phyloP scores from a whole-genome alignment of 2,888 invertebrate species.

The Minunthozetes semirufus region DNA sequence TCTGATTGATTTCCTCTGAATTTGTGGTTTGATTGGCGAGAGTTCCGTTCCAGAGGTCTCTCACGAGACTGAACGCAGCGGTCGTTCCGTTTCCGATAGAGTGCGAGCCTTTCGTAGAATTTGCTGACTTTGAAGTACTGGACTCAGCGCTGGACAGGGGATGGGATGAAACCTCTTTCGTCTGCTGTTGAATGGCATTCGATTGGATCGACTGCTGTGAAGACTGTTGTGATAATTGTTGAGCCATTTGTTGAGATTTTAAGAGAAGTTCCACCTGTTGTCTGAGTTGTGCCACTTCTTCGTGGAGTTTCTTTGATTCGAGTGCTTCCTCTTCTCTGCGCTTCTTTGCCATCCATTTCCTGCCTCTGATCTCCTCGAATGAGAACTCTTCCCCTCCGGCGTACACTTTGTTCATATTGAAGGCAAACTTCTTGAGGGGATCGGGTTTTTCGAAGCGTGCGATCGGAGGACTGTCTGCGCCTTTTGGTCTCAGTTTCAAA shows the following conservation, averaged over 20 bases:
- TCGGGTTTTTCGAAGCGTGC: constrained; percentile 59
- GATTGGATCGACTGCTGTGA: not conserved
- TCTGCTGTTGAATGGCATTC: not conserved
- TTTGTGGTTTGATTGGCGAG: not conserved
- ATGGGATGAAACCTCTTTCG: not conserved
- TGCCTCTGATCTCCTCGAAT: constrained; percentile 59
- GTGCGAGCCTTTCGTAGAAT: too few relatives aligned
- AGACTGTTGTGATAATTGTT: not conserved
- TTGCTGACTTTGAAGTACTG: not conserved
- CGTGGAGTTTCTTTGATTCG: not conserved
- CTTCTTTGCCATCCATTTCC: constrained; percentile 18
- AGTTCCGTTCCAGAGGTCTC: constrained; percentile 19
- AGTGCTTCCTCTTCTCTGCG: not conserved
- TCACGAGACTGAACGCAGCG: not conserved
- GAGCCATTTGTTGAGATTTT: not conserved
- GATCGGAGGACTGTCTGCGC: constrained; percentile 47
- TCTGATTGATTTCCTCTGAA: not conserved
- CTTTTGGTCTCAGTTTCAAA: constrained; percentile 22
- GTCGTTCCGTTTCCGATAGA: not conserved
- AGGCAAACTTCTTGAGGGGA: constrained; percentile 59
- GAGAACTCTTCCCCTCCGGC: constrained; percentile 62
- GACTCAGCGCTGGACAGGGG: not conserved
- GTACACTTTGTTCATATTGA: constrained; percentile 61
- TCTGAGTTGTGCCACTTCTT: constrained; percentile 16
- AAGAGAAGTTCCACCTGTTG: not conserved